These are phyloP conservation scores for Parazoanthus atlanticus DNA, from an alignment of 92 coral and sea anemone genomes.

Conservation along the genomic window DNA sequence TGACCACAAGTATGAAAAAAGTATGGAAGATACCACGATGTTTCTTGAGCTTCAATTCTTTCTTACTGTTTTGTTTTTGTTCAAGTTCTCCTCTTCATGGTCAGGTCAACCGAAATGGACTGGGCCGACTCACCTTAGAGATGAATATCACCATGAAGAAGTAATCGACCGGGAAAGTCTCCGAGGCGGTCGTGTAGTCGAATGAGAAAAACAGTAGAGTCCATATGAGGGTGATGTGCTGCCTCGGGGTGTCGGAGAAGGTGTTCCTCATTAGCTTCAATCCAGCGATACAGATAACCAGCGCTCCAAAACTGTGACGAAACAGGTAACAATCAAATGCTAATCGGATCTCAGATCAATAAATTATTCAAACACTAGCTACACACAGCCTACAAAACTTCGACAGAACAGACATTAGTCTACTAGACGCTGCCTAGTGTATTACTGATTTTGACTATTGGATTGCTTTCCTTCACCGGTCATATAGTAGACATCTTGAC, in stretches of 20 bases:
- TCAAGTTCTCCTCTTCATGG: neutral
- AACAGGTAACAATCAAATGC: neutral
- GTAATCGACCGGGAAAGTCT: conserved; percentile 90
- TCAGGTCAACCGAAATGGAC: neutral
- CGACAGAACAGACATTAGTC: no score
- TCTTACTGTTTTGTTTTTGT: neutral
- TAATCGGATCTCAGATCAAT: neutral
- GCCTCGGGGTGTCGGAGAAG: conserved; percentile 93
- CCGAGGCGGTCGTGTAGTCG: conserved; percentile 81
- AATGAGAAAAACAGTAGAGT: conserved; percentile 92
- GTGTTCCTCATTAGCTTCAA: conserved; percentile 89
- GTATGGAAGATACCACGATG: no score
- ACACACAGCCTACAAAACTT: no score
- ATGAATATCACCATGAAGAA: conserved; percentile 94
- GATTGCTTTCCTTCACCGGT: no score
- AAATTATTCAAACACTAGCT: no score
- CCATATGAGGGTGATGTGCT: conserved; percentile 80
- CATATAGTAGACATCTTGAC: no score
- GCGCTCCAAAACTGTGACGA: conserved; percentile 77
- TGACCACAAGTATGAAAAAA: no score
- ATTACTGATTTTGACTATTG: no score
- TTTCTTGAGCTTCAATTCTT: neutral
- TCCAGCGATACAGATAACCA: conserved; percentile 80
- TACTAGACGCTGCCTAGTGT: no score
- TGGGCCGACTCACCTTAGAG: conserved; percentile 68